Conservation (phyloP, 2,797 vertebrate genomes). For the Xiphorhynchus erythropygius region DNA sequence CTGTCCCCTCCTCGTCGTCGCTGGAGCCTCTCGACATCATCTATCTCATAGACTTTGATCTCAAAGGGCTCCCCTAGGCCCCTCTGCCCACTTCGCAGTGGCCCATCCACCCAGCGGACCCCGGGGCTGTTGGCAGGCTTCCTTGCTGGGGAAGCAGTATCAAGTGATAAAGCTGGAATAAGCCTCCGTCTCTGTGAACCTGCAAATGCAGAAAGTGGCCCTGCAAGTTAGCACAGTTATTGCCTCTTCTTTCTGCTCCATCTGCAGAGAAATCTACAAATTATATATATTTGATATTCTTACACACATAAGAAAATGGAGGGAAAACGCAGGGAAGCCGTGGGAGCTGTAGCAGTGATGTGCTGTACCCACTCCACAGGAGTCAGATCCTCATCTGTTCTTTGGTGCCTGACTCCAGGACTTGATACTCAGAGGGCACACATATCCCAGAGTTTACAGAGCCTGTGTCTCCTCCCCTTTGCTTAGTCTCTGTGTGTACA, state of each 20-base stretch:
- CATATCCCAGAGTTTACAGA: not conserved
- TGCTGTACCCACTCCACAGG: not conserved
- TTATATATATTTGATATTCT: not conserved
- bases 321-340: not conserved
- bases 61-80: constrained; percentile 89
- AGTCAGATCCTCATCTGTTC: not conserved
- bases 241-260: not conserved
- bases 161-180: constrained; percentile 87
- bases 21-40: constrained; percentile 89
- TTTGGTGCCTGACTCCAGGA: not conserved
- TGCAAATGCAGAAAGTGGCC: constrained; percentile 34
- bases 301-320: not conserved
- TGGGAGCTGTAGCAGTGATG: not conserved
- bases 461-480: not conserved
- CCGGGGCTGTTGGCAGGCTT: constrained; percentile 80
- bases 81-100: constrained; percentile 84
- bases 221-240: not conserved
- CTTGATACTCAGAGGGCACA: not conserved
- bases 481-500: not conserved
- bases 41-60: constrained; percentile 96
- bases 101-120: constrained; percentile 89
- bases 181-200: constrained; percentile 86
- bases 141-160: constrained; percentile 78
- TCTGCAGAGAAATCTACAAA: not conserved
- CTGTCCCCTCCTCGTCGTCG: constrained; percentile 83